Conservation (phyloP, 2,888 invertebrate species). For the Lepidonotus clava region DNA sequence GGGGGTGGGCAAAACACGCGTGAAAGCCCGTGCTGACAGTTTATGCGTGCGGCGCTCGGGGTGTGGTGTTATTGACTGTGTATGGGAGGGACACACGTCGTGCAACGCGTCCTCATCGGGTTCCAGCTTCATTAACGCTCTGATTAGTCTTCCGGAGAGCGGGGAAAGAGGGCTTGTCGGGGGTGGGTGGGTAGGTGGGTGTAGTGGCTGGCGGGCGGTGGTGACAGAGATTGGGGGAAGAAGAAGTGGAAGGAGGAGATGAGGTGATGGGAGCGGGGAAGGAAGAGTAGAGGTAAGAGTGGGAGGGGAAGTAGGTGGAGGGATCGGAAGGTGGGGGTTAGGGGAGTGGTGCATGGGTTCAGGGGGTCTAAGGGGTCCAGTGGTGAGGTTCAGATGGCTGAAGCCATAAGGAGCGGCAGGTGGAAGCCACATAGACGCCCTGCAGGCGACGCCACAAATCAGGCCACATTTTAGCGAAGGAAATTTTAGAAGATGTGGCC, state of each 20-base stretch:
- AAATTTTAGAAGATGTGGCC: no score
- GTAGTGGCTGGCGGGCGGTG: not conserved
- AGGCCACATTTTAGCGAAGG: not conserved
- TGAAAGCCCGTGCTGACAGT: not conserved
- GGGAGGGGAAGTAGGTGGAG: slow-evolving; percentile 50
- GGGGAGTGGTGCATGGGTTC: not conserved
- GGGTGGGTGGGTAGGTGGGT: not conserved
- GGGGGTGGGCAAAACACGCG: slow-evolving; percentile 15
- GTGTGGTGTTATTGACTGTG: slow-evolving; percentile 1
- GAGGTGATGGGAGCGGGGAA: slow-evolving; percentile 38
- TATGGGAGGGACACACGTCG: slow-evolving; percentile 1
- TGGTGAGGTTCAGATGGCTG: not conserved
- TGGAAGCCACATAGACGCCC: slow-evolving; percentile 19
- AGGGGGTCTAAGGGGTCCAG: not conserved
- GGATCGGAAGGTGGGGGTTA: not conserved
- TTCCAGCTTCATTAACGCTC: slow-evolving; percentile 23
- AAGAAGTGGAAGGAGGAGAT: slow-evolving; percentile 37
- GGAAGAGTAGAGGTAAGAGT: not conserved
- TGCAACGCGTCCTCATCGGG: slow-evolving; percentile 37
- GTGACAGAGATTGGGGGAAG: not conserved
- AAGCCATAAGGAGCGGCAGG: not conserved
- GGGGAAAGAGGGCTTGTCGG: not conserved
- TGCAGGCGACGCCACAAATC: not conserved
- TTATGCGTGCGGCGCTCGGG: not conserved
- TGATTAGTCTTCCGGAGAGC: slow-evolving; percentile 50